Evolutionary conservation across 2,888 invertebrate genomes (phyloP).

Genomic region (Trichogramma evanescens): DNA sequence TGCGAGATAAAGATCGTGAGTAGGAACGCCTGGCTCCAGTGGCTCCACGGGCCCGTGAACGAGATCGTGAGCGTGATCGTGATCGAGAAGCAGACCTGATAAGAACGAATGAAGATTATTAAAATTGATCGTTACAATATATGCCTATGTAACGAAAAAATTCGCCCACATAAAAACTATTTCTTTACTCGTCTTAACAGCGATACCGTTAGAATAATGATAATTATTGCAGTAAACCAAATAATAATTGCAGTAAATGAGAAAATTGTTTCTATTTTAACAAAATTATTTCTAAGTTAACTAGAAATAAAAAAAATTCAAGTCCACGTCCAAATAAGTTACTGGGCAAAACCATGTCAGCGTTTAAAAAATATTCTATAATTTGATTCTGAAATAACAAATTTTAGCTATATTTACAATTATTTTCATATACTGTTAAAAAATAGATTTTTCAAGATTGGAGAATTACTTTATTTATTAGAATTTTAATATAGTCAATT

Average conservation of each 20-base stretch:
- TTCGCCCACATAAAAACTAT: too few relatives aligned
- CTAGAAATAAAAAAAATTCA: background rate
- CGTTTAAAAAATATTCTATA: background rate
- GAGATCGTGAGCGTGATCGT: conserved; percentile 48
- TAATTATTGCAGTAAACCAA: too few relatives aligned
- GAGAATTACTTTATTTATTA: background rate
- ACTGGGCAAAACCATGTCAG: conserved; percentile 1
- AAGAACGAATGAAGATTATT: conserved; percentile 5
- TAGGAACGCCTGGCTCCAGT: conserved; percentile 44
- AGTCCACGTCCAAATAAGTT: background rate
- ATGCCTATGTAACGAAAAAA: background rate
- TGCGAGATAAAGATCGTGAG: conserved; percentile 60
- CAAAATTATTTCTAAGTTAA: background rate
- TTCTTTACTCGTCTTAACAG: too few relatives aligned
- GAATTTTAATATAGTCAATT: background rate
- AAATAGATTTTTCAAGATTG: background rate
- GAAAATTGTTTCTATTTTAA: background rate
- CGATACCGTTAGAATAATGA: too few relatives aligned
- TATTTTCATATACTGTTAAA: too few relatives aligned
- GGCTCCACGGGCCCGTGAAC: conserved; percentile 43
- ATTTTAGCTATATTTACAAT: too few relatives aligned
- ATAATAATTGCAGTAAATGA: too few relatives aligned
- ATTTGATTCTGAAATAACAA: background rate
- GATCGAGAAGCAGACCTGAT: conserved; percentile 42
- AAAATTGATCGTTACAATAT: conserved; percentile 14